These are phyloP conservation scores for Aphodius sticticus DNA, from an alignment of 2,888 invertebrate genomes.

Conservation along the genomic window DNA sequence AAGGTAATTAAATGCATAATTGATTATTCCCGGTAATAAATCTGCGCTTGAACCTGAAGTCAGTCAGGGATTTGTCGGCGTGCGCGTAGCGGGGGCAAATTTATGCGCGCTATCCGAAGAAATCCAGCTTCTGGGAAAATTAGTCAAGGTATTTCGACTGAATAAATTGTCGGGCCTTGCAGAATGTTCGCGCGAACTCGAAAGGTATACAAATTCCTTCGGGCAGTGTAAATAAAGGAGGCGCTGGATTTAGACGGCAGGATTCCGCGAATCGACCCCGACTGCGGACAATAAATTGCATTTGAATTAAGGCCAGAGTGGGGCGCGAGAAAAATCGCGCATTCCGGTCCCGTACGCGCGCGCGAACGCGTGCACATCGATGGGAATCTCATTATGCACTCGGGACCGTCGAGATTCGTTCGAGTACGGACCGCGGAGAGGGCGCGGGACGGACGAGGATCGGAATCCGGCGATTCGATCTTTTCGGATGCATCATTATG, in stretches of 20 bases:
- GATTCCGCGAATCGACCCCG: constrained; percentile 4
- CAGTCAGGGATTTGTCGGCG: too few relatives aligned
- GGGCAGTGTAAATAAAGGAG: background rate
- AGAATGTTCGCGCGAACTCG: background rate
- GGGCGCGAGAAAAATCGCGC: constrained; percentile 4
- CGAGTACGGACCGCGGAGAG: too few relatives aligned
- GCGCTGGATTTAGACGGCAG: background rate
- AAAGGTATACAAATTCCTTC: constrained; percentile 4
- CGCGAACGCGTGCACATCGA: background rate
- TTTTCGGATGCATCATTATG: too few relatives aligned
- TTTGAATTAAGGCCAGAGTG: background rate
- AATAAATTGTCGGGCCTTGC: background rate
- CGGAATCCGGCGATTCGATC: too few relatives aligned
- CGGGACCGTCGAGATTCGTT: too few relatives aligned
- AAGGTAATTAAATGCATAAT: too few relatives aligned
- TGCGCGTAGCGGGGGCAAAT: background rate
- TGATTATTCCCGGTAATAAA: too few relatives aligned
- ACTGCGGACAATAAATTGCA: background rate
- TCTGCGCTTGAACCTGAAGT: too few relatives aligned
- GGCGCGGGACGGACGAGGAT: too few relatives aligned
- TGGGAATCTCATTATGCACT: background rate
- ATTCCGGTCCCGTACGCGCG: background rate
- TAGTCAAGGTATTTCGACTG: constrained; percentile 4
- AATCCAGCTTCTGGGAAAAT: background rate
- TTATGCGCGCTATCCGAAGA: background rate